phyloP scores from a whole-genome alignment of 2,888 invertebrate species.

The Ellobium chinense region DNA sequence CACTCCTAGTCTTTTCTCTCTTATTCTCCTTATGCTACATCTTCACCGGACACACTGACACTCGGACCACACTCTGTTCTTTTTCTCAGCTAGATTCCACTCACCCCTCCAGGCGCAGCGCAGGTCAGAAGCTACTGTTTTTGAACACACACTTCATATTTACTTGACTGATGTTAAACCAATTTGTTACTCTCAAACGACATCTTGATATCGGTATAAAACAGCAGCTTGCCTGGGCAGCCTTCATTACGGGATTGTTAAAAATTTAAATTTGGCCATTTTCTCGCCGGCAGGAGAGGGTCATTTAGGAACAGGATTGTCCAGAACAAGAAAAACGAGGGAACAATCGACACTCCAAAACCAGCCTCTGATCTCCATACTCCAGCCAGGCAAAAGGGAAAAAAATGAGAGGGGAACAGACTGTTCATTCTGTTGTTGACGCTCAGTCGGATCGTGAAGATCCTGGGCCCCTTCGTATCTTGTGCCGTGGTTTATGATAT shows the following conservation, averaged over 20 bases:
- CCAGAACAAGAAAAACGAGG: conserved; percentile 6
- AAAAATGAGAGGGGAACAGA: conserved; percentile 22
- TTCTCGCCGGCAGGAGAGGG: background rate
- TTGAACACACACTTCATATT: no score
- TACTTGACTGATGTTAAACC: background rate
- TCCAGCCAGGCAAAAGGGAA: background rate
- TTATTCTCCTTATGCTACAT: no score
- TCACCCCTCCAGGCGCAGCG: no score
- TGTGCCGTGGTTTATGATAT: conserved; percentile 32
- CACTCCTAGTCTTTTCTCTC: no score
- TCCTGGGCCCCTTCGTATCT: conserved; percentile 7
- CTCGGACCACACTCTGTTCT: no score
- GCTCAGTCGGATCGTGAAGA: conserved; percentile 2
- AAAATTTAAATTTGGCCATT: background rate
- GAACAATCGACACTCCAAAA: conserved; percentile 26
- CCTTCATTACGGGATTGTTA: no score
- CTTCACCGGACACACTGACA: no score
- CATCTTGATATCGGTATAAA: background rate
- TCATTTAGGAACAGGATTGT: background rate
- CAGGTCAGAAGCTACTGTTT: no score
- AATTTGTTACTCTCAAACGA: background rate
- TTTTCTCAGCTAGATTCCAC: no score
- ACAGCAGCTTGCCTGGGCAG: no score
- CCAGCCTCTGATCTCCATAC: background rate
- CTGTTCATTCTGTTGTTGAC: conserved; percentile 38